These are phyloP conservation scores for Phasia obesa DNA, from an alignment of 2,888 invertebrate species.

Conservation along the genomic window DNA sequence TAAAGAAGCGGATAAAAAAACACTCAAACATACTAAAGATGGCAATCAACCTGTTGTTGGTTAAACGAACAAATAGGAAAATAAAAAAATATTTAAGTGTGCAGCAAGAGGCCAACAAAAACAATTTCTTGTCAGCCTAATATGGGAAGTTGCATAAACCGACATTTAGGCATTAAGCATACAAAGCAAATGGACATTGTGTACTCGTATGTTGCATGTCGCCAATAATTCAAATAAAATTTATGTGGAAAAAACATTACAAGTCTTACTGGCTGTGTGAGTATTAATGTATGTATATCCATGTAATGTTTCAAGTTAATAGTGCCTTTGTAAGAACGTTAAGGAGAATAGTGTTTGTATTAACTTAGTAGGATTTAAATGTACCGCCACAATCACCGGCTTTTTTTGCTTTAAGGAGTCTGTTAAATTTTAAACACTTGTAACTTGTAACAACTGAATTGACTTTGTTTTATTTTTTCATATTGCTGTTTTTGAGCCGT, in stretches of 20 bases:
- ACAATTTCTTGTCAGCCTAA: slow-evolving; percentile 49
- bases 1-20: slow-evolving; percentile 21
- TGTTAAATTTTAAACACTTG: slow-evolving; percentile 42
- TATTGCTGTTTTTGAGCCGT: slow-evolving; percentile 1
- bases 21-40: slow-evolving; percentile 61
- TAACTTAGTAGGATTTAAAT: not conserved
- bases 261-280: not conserved
- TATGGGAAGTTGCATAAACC: slow-evolving; percentile 49
- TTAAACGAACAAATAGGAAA: slow-evolving; percentile 35
- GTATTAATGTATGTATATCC: not conserved
- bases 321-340: slow-evolving; percentile 32
- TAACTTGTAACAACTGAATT: slow-evolving; percentile 47
- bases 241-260: slow-evolving; percentile 11
- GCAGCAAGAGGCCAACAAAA: slow-evolving; percentile 32
- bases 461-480: not conserved
- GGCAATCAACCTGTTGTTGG: slow-evolving; percentile 66
- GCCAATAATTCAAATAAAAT: slow-evolving; percentile 58
- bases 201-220: slow-evolving; percentile 54
- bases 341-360: slow-evolving; percentile 4
- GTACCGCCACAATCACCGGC: slow-evolving; percentile 1
- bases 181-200: slow-evolving; percentile 27
- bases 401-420: slow-evolving; percentile 26
- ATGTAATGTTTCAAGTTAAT: slow-evolving; percentile 34
- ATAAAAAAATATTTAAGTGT: slow-evolving; percentile 38
- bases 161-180: slow-evolving; percentile 1